phyloP scores from a whole-genome alignment of 1,140 invertebrate genomes.

The Luehdorfia chinensis region DNA sequence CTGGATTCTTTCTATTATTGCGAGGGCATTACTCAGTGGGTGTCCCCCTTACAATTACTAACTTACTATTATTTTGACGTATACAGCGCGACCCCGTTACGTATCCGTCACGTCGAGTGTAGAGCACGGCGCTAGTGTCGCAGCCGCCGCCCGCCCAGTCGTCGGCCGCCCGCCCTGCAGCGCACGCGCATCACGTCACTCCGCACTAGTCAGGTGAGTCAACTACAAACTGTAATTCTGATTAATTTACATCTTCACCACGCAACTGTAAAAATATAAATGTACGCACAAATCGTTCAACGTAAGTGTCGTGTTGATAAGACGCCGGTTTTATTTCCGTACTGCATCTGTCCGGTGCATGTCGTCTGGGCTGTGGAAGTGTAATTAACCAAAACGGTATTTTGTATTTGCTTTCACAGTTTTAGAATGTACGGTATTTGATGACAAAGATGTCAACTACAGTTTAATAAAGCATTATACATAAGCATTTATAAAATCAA shows the following conservation, averaged over 20 bases:
- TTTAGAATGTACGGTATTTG: conserved; percentile 19
- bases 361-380: conserved; percentile 31
- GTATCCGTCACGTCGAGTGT: conserved; percentile 23
- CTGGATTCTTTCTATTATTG: too few relatives aligned
- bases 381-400: conserved; percentile 59
- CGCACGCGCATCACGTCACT: conserved; percentile 41
- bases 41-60: too few relatives aligned
- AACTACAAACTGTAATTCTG: conserved; percentile 22
- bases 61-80: too few relatives aligned
- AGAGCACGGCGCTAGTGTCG: conserved; percentile 29
- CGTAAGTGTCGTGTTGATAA: conserved; percentile 1
- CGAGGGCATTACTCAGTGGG: too few relatives aligned
- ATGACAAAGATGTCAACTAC: not conserved
- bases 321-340: conserved; percentile 34
- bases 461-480: not conserved
- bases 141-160: conserved; percentile 65
- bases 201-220: conserved; percentile 41
- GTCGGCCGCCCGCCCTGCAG: conserved; percentile 55
- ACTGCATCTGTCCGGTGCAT: conserved; percentile 36
- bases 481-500: not conserved
- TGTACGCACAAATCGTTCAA: conserved; percentile 7
- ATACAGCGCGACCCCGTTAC: conserved; percentile 19
- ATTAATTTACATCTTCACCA: conserved; percentile 25
- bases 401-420: conserved; percentile 30
- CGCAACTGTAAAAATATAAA: conserved; percentile 20